These are phyloP conservation scores for Panopea generosa DNA, from an alignment of 2,888 invertebrate species.

Conservation along the genomic window DNA sequence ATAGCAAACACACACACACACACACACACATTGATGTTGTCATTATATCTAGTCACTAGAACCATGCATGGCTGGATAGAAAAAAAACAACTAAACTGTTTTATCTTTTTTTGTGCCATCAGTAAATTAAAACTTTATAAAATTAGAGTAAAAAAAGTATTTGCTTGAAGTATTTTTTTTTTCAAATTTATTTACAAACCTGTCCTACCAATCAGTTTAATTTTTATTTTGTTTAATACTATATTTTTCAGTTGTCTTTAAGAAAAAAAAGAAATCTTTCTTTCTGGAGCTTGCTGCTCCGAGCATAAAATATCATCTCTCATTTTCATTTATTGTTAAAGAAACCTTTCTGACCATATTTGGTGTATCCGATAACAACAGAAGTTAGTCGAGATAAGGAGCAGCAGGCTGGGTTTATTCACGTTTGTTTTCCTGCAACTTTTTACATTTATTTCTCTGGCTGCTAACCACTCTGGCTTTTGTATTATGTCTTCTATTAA, in stretches of 20 bases:
- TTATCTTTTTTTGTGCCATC: no score
- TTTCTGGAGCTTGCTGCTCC: conserved; percentile 65
- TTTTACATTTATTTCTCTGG: conserved; percentile 24
- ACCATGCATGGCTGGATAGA: conserved; percentile 35
- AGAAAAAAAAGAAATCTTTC: background rate
- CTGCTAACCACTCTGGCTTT: background rate
- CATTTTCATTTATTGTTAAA: conserved; percentile 33
- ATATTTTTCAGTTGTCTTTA: background rate
- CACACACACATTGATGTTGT: conserved; percentile 46
- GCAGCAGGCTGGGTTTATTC: conserved; percentile 53
- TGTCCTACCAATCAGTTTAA: background rate
- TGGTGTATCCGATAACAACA: conserved; percentile 10
- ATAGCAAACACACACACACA: no score
- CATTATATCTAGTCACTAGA: conserved; percentile 16
- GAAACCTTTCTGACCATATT: conserved; percentile 34
- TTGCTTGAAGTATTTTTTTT: no score
- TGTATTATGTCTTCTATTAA: conserved; percentile 2
- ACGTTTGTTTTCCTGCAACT: conserved; percentile 42
- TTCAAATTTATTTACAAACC: background rate
- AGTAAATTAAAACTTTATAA: no score
- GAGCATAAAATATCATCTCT: conserved; percentile 15
- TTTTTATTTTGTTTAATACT: background rate
- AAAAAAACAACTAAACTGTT: background rate
- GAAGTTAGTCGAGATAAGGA: conserved; percentile 32
- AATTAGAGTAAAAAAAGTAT: no score